phyloP scores from a whole-genome alignment of 64 coral and sea anemone species.

The Dendronephthya gigantea region DNA sequence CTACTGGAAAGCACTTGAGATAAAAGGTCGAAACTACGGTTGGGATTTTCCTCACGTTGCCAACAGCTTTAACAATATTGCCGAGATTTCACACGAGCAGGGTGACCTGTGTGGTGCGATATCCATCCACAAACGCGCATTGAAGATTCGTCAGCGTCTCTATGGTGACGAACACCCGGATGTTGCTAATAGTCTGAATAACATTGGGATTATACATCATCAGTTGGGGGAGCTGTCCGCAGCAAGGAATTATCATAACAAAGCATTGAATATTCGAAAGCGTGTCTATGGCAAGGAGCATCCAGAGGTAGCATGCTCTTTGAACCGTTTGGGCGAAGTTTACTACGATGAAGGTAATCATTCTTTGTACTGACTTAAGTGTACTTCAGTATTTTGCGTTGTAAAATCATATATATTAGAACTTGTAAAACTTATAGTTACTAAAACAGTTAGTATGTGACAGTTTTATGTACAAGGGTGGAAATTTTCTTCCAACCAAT shows the following conservation, averaged over 20 bases:
- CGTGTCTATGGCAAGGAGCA: neutral
- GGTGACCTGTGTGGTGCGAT: neutral
- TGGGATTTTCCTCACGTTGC: constrained; percentile 6
- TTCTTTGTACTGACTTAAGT: too few species aligned
- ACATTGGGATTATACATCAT: neutral
- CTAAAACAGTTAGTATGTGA: too few species aligned
- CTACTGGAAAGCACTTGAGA: constrained; percentile 3
- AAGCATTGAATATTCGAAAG: neutral
- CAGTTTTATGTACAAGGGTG: too few species aligned
- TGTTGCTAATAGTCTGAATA: constrained; percentile 3
- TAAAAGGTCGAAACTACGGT: neutral
- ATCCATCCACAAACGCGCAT: neutral
- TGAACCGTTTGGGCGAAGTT: neutral
- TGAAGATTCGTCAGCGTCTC: constrained; percentile 7
- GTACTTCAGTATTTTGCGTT: too few species aligned
- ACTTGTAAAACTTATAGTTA: too few species aligned
- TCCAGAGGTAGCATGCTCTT: neutral
- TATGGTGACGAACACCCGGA: neutral
- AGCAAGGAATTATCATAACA: neutral
- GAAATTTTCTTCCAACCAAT: too few species aligned
- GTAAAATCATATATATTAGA: too few species aligned
- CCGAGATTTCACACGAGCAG: constrained; percentile 5
- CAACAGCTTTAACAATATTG: constrained; percentile 1
- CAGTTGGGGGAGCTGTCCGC: neutral
- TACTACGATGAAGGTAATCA: constrained; percentile 11